phyloP scores from a whole-genome alignment of 1,140 invertebrate genomes.

The Neodiprion fabricii region DNA sequence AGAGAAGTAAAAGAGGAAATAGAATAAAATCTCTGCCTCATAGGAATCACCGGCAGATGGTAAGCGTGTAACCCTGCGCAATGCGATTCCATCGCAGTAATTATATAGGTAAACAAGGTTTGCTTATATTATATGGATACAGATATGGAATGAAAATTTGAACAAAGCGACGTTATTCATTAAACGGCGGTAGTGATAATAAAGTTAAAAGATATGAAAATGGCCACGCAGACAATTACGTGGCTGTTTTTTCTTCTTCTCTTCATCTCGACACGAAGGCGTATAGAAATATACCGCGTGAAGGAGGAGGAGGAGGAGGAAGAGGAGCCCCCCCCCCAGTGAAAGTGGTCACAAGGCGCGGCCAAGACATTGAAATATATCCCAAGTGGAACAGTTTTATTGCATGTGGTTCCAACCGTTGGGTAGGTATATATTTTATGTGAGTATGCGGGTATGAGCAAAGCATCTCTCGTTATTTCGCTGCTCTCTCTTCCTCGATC shows the following conservation, averaged over 20 bases:
- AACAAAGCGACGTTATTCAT: too few species aligned
- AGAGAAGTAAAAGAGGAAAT: background rate
- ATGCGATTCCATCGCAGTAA: background rate
- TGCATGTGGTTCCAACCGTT: background rate
- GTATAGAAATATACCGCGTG: background rate
- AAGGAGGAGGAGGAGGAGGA: background rate
- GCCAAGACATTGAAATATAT: slow-evolving; percentile 3
- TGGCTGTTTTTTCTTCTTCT: too few species aligned
- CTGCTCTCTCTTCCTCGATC: too few species aligned
- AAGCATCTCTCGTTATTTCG: too few species aligned
- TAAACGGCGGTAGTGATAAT: background rate
- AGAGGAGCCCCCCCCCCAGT: background rate
- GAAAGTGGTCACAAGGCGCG: background rate
- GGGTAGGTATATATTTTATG: too few species aligned
- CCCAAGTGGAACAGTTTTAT: background rate
- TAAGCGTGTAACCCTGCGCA: background rate
- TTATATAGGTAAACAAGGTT: background rate
- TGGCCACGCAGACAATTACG: too few species aligned
- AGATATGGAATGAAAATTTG: too few species aligned
- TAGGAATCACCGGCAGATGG: background rate
- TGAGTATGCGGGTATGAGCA: too few species aligned
- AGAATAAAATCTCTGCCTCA: background rate
- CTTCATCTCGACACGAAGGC: background rate
- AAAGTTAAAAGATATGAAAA: background rate
- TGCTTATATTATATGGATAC: background rate